Percentiles rank a stretch among this genome's conserved stretches.
Conservation (phyloP, 2,888 invertebrate genomes). For the Auanema sp. region DNA sequence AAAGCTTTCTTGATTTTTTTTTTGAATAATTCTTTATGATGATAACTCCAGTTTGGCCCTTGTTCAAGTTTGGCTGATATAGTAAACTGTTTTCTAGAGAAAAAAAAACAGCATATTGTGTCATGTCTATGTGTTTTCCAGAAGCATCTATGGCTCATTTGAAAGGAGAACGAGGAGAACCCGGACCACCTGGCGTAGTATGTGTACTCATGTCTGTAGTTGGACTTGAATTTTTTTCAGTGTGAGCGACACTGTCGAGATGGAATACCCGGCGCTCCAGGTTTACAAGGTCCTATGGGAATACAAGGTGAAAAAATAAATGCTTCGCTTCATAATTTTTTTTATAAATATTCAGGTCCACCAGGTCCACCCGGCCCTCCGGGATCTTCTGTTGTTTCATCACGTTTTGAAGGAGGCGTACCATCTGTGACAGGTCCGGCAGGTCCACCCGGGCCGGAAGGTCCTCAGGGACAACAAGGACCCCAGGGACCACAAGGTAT, state of each 20-base stretch:
- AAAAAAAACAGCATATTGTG: too few species aligned
- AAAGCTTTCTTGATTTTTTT: too few species aligned
- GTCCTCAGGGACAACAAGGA: slow-evolving; percentile 41
- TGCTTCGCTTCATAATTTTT: not conserved
- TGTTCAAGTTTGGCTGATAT: too few species aligned
- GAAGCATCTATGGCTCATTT: not conserved
- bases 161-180: slow-evolving; percentile 34
- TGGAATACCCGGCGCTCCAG: slow-evolving; percentile 44
- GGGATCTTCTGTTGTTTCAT: slow-evolving; percentile 25
- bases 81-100: too few species aligned
- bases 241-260: slow-evolving; percentile 41
- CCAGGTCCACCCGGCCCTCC: slow-evolving; percentile 42
- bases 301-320: slow-evolving; percentile 15
- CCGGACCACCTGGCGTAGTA: slow-evolving; percentile 47
- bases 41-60: too few species aligned
- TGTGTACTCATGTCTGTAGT: slow-evolving; percentile 7
- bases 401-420: slow-evolving; percentile 7
- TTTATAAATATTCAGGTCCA: slow-evolving; percentile 29
- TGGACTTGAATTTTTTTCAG: slow-evolving; percentile 8
- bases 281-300: slow-evolving; percentile 47
- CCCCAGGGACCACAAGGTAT: slow-evolving; percentile 41
- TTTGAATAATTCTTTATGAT: too few species aligned
- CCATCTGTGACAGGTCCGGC: slow-evolving; percentile 21
- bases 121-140: too few species aligned
- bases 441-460: slow-evolving; percentile 34